Percentiles rank a stretch among this genome's conserved stretches.
Evolutionary conservation across 2,888 invertebrate genomes (phyloP).

Genomic region (Acanthococcus lagerstroemiae): DNA sequence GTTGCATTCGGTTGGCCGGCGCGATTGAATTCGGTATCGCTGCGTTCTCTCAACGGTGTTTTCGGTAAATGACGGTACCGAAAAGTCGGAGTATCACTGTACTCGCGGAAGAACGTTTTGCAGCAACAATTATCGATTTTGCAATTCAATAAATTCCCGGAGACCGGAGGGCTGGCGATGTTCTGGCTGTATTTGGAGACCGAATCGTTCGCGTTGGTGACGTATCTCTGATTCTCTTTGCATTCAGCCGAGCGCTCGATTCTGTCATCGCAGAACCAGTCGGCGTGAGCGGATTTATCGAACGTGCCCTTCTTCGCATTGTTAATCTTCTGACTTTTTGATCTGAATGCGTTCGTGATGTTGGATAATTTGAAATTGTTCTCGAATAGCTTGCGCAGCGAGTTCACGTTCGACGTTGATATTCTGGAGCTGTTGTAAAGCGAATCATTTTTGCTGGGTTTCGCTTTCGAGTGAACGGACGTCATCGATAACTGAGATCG

Average conservation of each 20-base stretch:
- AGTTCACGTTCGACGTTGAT: constrained; percentile 9
- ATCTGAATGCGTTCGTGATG: constrained; percentile 16
- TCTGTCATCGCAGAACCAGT: not conserved
- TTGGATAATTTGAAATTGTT: constrained; percentile 18
- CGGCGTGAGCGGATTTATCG: not conserved
- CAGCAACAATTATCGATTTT: constrained; percentile 27
- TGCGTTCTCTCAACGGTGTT: constrained; percentile 11
- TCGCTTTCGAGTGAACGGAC: not conserved
- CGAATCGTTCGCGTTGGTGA: not conserved
- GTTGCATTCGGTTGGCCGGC: not conserved
- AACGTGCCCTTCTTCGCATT: not conserved
- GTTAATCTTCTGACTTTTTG: not conserved
- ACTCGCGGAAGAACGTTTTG: constrained; percentile 24
- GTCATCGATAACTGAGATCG: not conserved
- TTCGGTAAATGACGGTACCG: constrained; percentile 6
- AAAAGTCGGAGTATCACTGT: constrained; percentile 3
- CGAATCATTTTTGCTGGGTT: constrained; percentile 1
- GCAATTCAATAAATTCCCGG: constrained; percentile 4
- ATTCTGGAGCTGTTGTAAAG: constrained; percentile 4
- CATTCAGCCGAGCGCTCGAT: not conserved
- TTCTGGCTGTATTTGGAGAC: not conserved
- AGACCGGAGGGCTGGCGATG: not conserved
- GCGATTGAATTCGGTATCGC: constrained; percentile 8
- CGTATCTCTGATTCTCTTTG: constrained; percentile 4
- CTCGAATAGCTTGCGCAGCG: constrained; percentile 13